phyloP scores from a whole-genome alignment of 2,888 invertebrate species.

The Argyresthia goedartella region DNA sequence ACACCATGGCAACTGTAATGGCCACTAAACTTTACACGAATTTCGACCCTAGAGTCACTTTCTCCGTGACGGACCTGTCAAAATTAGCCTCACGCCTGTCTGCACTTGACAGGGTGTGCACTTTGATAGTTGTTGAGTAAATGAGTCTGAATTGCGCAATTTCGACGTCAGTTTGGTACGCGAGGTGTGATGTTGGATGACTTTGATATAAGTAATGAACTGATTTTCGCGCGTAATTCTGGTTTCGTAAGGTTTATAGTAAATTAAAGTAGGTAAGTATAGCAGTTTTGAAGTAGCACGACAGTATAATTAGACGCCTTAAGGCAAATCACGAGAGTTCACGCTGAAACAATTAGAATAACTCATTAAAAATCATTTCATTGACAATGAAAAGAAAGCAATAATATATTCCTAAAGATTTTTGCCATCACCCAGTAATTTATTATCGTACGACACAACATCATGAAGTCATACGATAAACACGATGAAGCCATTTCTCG shows the following conservation, averaged over 20 bases:
- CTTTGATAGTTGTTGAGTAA: neutral
- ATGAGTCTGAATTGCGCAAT: neutral
- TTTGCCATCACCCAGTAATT: neutral
- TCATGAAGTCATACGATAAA: slow-evolving; percentile 14
- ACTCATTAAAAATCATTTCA: too few species aligned
- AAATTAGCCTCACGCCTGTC: slow-evolving; percentile 21
- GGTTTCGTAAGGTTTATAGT: too few species aligned
- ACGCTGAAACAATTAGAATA: too few species aligned
- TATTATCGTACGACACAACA: neutral
- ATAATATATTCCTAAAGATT: neutral
- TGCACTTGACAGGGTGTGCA: neutral
- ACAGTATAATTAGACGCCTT: too few species aligned
- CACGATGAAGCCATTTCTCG: slow-evolving; percentile 24
- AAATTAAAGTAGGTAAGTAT: too few species aligned
- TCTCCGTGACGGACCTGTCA: slow-evolving; percentile 19
- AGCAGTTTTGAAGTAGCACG: too few species aligned
- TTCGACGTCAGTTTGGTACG: too few species aligned
- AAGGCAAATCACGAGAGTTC: too few species aligned
- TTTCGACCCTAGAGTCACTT: slow-evolving; percentile 17
- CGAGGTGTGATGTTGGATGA: too few species aligned
- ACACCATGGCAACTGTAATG: neutral
- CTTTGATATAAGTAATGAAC: too few species aligned
- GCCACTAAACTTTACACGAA: neutral
- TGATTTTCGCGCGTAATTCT: too few species aligned
- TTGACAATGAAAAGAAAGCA: too few species aligned